These are phyloP conservation scores for Zaprionus lachaisei DNA, from an alignment of 1,140 invertebrate genomes.

Conservation along the genomic window DNA sequence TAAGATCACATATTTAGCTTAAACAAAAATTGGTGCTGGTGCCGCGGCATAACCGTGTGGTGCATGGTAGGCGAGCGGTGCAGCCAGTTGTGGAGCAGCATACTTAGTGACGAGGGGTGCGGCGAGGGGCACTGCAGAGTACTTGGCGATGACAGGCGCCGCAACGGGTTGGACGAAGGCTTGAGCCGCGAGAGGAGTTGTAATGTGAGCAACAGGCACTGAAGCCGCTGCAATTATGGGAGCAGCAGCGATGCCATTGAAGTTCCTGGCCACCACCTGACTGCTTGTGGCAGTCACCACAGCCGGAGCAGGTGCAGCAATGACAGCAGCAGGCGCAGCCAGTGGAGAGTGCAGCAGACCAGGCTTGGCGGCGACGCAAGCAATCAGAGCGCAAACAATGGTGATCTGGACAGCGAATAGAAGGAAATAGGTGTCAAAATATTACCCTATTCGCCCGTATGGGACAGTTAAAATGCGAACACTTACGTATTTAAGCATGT, in stretches of 20 bases:
- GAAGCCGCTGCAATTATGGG: constrained; percentile 67
- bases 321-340: constrained; percentile 54
- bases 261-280: constrained; percentile 84
- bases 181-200: constrained; percentile 15
- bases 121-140: constrained; percentile 37
- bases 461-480: background rate
- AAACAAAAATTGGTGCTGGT: constrained; percentile 35
- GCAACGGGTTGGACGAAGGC: constrained; percentile 17
- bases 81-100: background rate
- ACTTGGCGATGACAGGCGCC: constrained; percentile 24
- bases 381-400: constrained; percentile 68
- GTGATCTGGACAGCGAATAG: constrained; percentile 38
- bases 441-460: background rate
- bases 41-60: constrained; percentile 24
- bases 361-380: constrained; percentile 59
- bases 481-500: constrained; percentile 69
- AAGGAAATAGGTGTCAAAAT: constrained; percentile 9
- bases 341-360: constrained; percentile 47
- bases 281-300: constrained; percentile 84
- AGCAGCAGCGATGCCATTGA: constrained; percentile 77
- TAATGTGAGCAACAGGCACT: constrained; percentile 32
- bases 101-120: background rate
- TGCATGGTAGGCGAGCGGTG: constrained; percentile 16
- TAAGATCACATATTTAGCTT: constrained; percentile 24
- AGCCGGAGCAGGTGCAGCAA: constrained; percentile 55